phyloP scores from a whole-genome alignment of 2,113 vertebrate genomes.

The Calidris pugnax region DNA sequence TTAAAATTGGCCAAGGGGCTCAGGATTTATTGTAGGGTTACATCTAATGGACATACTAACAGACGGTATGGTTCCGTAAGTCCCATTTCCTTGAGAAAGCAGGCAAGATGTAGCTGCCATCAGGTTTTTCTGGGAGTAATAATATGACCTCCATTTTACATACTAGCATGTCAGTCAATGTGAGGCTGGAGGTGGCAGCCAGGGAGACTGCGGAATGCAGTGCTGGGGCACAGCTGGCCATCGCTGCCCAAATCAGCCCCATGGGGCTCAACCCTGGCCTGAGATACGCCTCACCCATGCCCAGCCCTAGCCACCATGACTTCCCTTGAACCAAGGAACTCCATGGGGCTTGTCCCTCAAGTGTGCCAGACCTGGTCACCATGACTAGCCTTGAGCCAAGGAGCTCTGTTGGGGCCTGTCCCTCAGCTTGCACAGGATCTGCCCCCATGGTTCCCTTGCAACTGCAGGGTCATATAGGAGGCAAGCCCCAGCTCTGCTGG shows the following conservation, averaged over 20 bases:
- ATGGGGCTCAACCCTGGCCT: background rate
- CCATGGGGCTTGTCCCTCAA: background rate
- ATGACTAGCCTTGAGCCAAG: background rate
- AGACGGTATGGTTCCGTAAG: fast-evolving
- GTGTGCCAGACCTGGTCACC: background rate
- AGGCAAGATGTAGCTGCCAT: background rate
- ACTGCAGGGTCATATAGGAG: background rate
- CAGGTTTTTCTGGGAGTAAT: background rate
- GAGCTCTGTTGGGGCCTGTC: background rate
- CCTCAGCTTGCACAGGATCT: background rate
- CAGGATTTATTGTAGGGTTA: background rate
- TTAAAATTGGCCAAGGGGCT: background rate
- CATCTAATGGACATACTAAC: background rate
- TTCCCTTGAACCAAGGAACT: background rate
- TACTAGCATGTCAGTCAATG: background rate
- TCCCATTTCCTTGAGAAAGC: background rate
- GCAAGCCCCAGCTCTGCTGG: background rate
- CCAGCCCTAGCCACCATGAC: background rate
- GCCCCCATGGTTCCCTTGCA: background rate
- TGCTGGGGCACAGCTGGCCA: background rate
- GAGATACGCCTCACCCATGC: background rate
- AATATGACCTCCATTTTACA: background rate
- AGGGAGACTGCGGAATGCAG: background rate
- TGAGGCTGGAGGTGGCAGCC: background rate
- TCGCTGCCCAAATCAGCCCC: fast-evolving